These are phyloP conservation scores for Gambelia wislizenii DNA, from an alignment of 2,797 vertebrate genomes.

Conservation along the genomic window DNA sequence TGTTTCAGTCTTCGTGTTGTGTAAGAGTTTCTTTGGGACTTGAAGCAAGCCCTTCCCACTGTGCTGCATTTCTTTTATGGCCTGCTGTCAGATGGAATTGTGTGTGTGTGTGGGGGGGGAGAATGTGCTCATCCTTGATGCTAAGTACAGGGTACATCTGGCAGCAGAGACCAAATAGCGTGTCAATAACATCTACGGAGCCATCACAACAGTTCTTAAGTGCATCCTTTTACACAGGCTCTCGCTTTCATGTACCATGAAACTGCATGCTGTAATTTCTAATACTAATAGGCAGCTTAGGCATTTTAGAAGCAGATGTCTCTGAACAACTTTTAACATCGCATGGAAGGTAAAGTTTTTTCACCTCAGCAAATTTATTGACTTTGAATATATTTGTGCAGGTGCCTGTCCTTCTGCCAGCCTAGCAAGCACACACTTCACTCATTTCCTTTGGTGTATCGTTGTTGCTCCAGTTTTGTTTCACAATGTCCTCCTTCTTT, in stretches of 20 bases:
- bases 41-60: neutral
- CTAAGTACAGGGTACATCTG: conserved; percentile 41
- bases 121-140: neutral
- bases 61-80: conserved; percentile 8
- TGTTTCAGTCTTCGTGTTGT: neutral
- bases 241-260: conserved; percentile 3
- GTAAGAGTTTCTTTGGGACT: neutral
- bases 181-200: conserved; percentile 17
- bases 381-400: conserved; percentile 12
- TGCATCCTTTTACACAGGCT: conserved; percentile 13
- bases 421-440: neutral
- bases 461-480: neutral
- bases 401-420: conserved; percentile 1
- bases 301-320: conserved; percentile 19
- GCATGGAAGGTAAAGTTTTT: conserved; percentile 12
- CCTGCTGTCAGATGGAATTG: neutral
- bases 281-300: conserved; percentile 31
- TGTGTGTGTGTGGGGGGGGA: neutral
- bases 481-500: neutral
- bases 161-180: conserved; percentile 30
- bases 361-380: conserved; percentile 8
- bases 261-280: conserved; percentile 32
- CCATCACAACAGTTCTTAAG: conserved; percentile 24
- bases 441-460: neutral
- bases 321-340: conserved; percentile 18